These are phyloP conservation scores for Ephialtes manifestator DNA, from an alignment of 2,888 invertebrate species.

Conservation along the genomic window DNA sequence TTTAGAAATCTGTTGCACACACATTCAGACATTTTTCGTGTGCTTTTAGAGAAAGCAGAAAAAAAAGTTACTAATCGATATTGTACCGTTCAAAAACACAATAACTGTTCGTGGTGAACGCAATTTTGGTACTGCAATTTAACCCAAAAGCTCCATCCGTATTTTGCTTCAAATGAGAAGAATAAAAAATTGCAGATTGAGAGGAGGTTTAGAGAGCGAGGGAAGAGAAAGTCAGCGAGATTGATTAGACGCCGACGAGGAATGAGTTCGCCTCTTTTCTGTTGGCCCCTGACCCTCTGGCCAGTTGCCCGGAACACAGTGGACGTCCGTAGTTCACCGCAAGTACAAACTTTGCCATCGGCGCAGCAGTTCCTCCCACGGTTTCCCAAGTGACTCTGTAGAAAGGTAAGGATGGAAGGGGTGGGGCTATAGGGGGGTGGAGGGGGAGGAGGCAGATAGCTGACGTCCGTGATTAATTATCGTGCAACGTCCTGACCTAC, in stretches of 20 bases:
- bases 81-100: too few relatives aligned
- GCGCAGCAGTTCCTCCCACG: constrained; percentile 40
- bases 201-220: neutral
- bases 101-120: too few relatives aligned
- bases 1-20: too few relatives aligned
- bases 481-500: constrained; percentile 58
- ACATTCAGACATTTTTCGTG: too few relatives aligned
- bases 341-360: constrained; percentile 64
- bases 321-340: constrained; percentile 66
- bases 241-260: constrained; percentile 65
- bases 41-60: too few relatives aligned
- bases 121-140: too few relatives aligned
- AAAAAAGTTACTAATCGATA: too few relatives aligned
- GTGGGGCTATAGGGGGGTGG: constrained; percentile 10
- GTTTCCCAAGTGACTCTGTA: constrained; percentile 33
- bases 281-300: constrained; percentile 65
- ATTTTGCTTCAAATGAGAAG: neutral
- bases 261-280: constrained; percentile 55
- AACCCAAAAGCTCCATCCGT: too few relatives aligned
- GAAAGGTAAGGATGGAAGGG: neutral
- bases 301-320: constrained; percentile 70
- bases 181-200: neutral
- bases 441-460: constrained; percentile 12
- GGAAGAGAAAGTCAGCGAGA: constrained; percentile 50
- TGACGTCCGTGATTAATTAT: constrained; percentile 68